Base-by-base conservation (phyloP, 2,113 vertebrate species). In the Mustela nigripes region DNA sequence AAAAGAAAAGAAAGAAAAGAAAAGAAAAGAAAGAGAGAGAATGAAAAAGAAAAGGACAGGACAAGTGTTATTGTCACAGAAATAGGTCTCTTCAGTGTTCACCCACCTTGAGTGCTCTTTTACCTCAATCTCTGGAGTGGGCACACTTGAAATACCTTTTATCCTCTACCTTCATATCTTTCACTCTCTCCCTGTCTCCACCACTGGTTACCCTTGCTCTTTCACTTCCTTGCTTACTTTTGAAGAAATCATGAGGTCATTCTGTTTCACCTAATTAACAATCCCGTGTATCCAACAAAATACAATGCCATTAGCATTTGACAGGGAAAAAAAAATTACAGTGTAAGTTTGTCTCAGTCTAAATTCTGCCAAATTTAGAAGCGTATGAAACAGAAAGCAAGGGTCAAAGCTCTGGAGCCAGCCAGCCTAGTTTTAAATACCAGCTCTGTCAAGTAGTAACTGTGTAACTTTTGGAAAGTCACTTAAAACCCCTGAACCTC, bases 31-130 rank as follows among this genome's bases (percentile, higher is more conserved):
- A 2, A 63, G 11, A 63, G 28, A 28, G 11, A 16, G 8, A 60
- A 31, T 31, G 62, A 53, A 53, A 65, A 65, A 65, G 28, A 31
- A 15, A 65, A 65, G 28, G 26, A 65, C 26, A 65, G 19, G 36
- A 16, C 5, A 7, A 67, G 19, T 0, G 36, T 16, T 33, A 3
- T 3, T 69, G 0, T 53, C 16, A 33, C 8, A n/a, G 5, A 60
- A 26, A 7, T 4, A 0, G 21, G 12, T 19, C 12, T 18, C 18
- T 89, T 50, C 50, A 28, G 7, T 53, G 5, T 15, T 83, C 28
- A 45, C 15, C 9, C 12, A 74, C 7, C 11, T 15, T 22, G 4
- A 8, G 1, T 10, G 39, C 1, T 0, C 18, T 69, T 19, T 91
- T 45, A 84, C 48, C 42, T 84, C 7, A 74, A 12, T 39, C 9